These are phyloP conservation scores for Poliocrania exsul DNA, from an alignment of 2,797 vertebrate species.

Conservation along the genomic window DNA sequence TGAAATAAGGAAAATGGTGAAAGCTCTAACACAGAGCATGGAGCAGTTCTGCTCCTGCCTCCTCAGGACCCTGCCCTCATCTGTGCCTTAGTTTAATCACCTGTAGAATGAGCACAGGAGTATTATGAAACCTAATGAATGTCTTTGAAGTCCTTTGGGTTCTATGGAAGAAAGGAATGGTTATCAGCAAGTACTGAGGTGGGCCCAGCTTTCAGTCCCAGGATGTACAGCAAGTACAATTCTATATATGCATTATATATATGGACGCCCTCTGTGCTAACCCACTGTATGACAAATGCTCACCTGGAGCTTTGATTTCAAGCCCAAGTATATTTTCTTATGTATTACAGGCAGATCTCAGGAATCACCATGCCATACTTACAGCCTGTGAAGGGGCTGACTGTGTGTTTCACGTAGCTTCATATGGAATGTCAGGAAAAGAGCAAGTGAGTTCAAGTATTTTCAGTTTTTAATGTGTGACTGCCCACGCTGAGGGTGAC, in stretches of 20 bases:
- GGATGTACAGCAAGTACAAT: neutral
- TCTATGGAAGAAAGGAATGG: neutral
- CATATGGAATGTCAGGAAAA: constrained; percentile 91
- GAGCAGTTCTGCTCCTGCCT: neutral
- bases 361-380: constrained; percentile 84
- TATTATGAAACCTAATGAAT: neutral
- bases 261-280: neutral
- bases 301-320: neutral
- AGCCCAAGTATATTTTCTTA: neutral
- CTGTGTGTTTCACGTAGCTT: constrained; percentile 91
- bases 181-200: neutral
- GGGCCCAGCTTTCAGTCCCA: neutral
- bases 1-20: neutral
- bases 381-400: constrained; percentile 86
- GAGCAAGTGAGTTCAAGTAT: constrained; percentile 84
- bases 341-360: constrained; percentile 87
- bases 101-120: neutral
- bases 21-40: accelerated
- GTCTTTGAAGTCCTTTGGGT: neutral
- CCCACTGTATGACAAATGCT: neutral
- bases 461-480: constrained; percentile 13
- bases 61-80: neutral
- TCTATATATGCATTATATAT: neutral
- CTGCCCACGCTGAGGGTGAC: constrained; percentile 73
- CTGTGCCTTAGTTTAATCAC: neutral